A percentile compares a stretch with the other conserved stretches of the same genome.
These are phyloP conservation scores for Poeciliopsis presidionis DNA, from an alignment of 2,797 vertebrate species.

Conservation along the genomic window DNA sequence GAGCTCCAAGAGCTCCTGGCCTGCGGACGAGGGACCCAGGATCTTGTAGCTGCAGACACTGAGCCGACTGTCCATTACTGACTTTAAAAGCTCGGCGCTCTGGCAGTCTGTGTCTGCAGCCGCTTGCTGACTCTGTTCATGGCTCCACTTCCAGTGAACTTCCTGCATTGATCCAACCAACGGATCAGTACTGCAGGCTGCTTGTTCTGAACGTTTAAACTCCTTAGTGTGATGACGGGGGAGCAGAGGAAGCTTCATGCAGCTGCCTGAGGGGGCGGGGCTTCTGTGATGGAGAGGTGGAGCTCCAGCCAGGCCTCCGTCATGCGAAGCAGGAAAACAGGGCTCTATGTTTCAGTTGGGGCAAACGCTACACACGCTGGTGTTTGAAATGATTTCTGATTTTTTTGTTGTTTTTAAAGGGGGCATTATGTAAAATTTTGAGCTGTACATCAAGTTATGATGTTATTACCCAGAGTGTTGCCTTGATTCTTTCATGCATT, in stretches of 20 bases:
- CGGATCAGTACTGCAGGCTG: neutral
- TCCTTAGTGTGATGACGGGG: neutral
- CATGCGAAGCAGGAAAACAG: neutral
- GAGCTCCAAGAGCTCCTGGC: too few relatives aligned
- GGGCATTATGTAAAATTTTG: too few relatives aligned
- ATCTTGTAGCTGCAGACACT: neutral
- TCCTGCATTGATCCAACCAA: conserved; percentile 3
- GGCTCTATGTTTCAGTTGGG: neutral
- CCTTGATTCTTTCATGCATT: too few relatives aligned
- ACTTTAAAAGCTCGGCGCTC: neutral
- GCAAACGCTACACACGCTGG: neutral
- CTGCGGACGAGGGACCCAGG: too few relatives aligned
- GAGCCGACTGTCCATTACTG: neutral
- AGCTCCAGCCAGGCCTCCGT: neutral
- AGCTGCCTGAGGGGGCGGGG: neutral
- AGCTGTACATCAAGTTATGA: too few relatives aligned
- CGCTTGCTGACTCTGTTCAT: conserved; percentile 14
- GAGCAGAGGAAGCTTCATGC: neutral
- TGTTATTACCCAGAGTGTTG: too few relatives aligned
- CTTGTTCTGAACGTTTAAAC: neutral
- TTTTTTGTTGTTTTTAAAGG: neutral
- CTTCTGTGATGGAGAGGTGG: neutral
- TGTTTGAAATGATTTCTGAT: neutral
- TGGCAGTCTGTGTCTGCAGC: neutral
- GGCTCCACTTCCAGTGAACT: conserved; percentile 36